phyloP scores from a whole-genome alignment of 2,113 vertebrate species.

The Semnopithecus entellus region DNA sequence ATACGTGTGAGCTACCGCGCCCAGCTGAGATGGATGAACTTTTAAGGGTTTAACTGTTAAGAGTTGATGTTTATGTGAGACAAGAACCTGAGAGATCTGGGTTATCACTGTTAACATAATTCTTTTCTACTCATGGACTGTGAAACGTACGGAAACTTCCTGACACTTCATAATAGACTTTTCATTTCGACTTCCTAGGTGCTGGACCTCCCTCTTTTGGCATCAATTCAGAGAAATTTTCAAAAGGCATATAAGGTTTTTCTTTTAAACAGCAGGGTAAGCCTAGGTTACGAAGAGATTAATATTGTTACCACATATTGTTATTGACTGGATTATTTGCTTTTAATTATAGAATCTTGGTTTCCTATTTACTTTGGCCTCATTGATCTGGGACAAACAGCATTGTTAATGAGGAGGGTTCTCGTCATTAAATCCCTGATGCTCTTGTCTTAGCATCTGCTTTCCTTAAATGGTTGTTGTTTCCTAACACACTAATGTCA shows the following conservation, averaged over 20 bases:
- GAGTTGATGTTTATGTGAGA: neutral
- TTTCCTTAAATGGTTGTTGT: neutral
- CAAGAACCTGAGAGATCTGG: neutral
- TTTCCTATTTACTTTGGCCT: neutral
- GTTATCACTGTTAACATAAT: neutral
- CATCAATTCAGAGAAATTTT: neutral
- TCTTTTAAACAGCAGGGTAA: slow-evolving; percentile 20
- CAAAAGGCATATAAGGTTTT: neutral
- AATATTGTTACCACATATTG: neutral
- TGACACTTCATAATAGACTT: neutral
- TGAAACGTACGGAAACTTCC: neutral
- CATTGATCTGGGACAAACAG: neutral
- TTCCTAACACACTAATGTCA: neutral
- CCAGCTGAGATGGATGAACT: neutral
- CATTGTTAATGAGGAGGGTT: neutral
- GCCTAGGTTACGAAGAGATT: neutral
- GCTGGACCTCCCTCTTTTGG: neutral
- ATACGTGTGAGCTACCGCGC: too few species aligned
- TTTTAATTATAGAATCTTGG: neutral
- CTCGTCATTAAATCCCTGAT: neutral
- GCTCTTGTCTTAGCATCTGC: neutral
- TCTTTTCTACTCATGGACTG: neutral
- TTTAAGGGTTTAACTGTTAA: neutral
- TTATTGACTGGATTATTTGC: neutral
- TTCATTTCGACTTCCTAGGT: neutral